Evolutionary conservation across 2,888 invertebrate genomes (phyloP), one percentile per base, ranked within the genome.

Genomic region (Eulithis prunata): DNA sequence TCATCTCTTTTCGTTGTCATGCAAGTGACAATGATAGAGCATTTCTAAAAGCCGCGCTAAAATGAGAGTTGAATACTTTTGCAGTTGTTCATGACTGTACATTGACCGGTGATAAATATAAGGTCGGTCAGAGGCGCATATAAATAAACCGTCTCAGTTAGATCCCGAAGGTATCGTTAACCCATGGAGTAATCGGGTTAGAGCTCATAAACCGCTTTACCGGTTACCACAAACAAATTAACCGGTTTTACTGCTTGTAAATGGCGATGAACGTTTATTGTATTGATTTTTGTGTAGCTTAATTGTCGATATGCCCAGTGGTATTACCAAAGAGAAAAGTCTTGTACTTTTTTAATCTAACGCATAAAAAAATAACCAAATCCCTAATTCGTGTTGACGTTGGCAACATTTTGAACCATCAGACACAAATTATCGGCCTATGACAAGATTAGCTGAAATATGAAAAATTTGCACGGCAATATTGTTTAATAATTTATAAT

Each of bases 191-290:
- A 87, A 88, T 88, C 87, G 83, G 80, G 83, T 81, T 81, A 81
- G 77, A 71, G 78, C 75, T 81, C 84, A 82, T 88, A 86, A 86
- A 89, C 79, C 82, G 83, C 80, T 88, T 86, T 85, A 86, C 81
- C 76, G 83, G 78, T 73, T 71, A 82, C 87, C 86, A 75, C 87
- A 86, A 87, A 87, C 87, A 87, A 88, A 89, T 85, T 86, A 86
- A 86, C 82, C 78, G 75, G 74, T 81, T 83, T 83, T 82, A 85
- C 81, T 81, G 81, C 79, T 84, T 83, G 83, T 84, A 82, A 83
- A 85, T 83, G 78, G 75, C 77, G 73, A 78, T 82, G 75, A 80
- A 79, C 80, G 72, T 81, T 81, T 78, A 76, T 75, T 77, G 73
- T 77, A 79, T 76, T 75, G 80, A 77, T 78, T 78, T 76, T 75